These are phyloP conservation scores for Stenchaetothrips biformis DNA, from an alignment of 2,888 invertebrate genomes.

Conservation along the genomic window DNA sequence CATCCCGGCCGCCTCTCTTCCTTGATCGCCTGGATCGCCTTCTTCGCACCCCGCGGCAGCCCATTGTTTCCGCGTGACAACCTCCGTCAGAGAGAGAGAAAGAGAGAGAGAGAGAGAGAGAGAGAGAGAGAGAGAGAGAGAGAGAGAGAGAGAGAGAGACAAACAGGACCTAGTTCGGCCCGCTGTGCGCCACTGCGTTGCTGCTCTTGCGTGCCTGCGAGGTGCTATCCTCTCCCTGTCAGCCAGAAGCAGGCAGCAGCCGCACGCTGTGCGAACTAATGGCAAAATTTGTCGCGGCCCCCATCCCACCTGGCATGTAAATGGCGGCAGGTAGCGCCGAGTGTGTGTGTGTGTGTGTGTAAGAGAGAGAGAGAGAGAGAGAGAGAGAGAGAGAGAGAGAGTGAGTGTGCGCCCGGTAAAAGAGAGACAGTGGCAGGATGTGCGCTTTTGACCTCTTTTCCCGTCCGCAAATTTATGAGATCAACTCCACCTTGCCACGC, in stretches of 20 bases:
- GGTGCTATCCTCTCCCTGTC: too few species aligned
- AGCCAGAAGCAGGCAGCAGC: too few species aligned
- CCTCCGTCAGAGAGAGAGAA: not conserved
- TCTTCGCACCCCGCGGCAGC: too few species aligned
- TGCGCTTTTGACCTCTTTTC: conserved; percentile 13
- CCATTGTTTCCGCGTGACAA: too few species aligned
- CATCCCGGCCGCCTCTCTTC: too few species aligned
- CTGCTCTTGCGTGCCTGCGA: too few species aligned
- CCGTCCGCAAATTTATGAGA: conserved; percentile 19
- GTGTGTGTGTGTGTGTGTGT: not conserved
- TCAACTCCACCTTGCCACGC: conserved; percentile 10
- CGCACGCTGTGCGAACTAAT: too few species aligned
- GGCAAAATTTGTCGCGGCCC: too few species aligned
- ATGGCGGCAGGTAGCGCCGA: not conserved
- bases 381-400: not conserved
- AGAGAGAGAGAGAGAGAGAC: not conserved
- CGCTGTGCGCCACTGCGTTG: too few species aligned
- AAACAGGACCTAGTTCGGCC: not conserved
- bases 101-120: not conserved
- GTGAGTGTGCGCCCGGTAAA: not conserved
- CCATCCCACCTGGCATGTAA: too few species aligned
- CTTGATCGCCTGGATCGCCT: too few species aligned
- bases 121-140: not conserved
- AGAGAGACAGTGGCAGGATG: not conserved
- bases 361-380: too few species aligned